A percentile compares a stretch with the other conserved stretches of the same genome.
Conservation (phyloP, 2,888 invertebrate species). For the Boloria selene region DNA sequence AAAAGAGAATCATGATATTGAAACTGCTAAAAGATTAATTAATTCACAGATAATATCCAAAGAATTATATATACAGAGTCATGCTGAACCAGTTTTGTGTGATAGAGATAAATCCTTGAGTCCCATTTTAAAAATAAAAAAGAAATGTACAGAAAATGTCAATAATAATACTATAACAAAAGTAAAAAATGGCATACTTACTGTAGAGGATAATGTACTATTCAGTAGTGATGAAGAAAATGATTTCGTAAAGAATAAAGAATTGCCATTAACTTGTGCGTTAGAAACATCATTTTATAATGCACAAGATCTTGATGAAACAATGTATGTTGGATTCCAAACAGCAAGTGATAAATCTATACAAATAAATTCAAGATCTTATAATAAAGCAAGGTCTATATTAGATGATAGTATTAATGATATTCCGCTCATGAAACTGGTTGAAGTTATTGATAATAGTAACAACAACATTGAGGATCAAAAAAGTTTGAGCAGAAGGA, state of each 20-base stretch:
- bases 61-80: slow-evolving; percentile 44
- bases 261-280: slow-evolving; percentile 65
- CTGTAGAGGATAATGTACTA: slow-evolving; percentile 61
- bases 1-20: slow-evolving; percentile 49
- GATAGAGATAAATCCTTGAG: slow-evolving; percentile 40
- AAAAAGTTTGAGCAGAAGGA: background rate
- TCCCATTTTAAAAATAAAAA: slow-evolving; percentile 26
- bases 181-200: slow-evolving; percentile 29
- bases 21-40: slow-evolving; percentile 55
- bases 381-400: slow-evolving; percentile 60
- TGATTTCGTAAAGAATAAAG: slow-evolving; percentile 49
- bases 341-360: slow-evolving; percentile 72
- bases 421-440: slow-evolving; percentile 52
- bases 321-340: slow-evolving; percentile 71
- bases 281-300: slow-evolving; percentile 61
- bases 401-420: slow-evolving; percentile 47
- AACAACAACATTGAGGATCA: slow-evolving; percentile 3
- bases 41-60: slow-evolving; percentile 61
- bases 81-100: slow-evolving; percentile 42
- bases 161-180: slow-evolving; percentile 19
- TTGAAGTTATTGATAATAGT: slow-evolving; percentile 48
- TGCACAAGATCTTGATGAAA: slow-evolving; percentile 56
- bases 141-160: slow-evolving; percentile 26
- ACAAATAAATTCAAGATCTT: slow-evolving; percentile 60
- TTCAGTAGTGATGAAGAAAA: slow-evolving; percentile 74